Conservation (phyloP, 1,140 invertebrate genomes). For the Bombyx mandarina region DNA sequence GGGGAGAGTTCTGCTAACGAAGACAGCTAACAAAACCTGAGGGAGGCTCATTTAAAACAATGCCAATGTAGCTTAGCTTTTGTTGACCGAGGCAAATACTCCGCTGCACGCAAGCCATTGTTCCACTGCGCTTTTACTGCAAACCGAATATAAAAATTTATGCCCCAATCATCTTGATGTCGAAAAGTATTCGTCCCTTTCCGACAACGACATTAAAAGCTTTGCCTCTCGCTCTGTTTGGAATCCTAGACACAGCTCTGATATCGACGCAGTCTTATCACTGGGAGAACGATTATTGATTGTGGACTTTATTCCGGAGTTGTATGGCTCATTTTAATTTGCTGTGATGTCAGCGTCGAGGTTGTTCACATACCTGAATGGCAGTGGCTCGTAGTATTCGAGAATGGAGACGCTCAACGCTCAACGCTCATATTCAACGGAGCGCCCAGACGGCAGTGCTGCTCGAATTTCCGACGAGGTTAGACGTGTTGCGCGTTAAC, state of each 20-base stretch:
- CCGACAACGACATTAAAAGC: constrained; percentile 12
- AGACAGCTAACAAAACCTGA: constrained; percentile 12
- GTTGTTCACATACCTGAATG: constrained; percentile 65
- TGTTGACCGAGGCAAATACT: too few species aligned
- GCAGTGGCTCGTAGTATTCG: constrained; percentile 56
- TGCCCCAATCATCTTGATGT: constrained; percentile 57
- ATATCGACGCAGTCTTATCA: constrained; percentile 68
- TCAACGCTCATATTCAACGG: constrained; percentile 12
- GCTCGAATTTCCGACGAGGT: constrained; percentile 17
- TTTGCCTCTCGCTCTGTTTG: constrained; percentile 30
- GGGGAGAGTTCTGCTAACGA: constrained; percentile 14
- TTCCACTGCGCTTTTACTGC: constrained; percentile 44
- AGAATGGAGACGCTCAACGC: constrained; percentile 45
- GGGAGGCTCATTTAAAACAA: constrained; percentile 17
- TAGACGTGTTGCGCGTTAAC: constrained; percentile 17
- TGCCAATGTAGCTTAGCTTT: neutral
- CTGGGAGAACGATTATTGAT: constrained; percentile 5
- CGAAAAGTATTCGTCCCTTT: constrained; percentile 26
- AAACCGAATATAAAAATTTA: constrained; percentile 59
- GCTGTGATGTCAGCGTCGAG: constrained; percentile 20
- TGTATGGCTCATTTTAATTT: neutral
- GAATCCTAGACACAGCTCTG: constrained; percentile 59
- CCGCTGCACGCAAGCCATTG: constrained; percentile 29
- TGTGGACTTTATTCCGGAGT: too few species aligned
- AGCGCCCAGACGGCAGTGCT: constrained; percentile 28